Evolutionary conservation across 2,113 vertebrate species (phyloP), one percentile per base, ranked within the genome.

Genomic region (Leptosomus discolor): DNA sequence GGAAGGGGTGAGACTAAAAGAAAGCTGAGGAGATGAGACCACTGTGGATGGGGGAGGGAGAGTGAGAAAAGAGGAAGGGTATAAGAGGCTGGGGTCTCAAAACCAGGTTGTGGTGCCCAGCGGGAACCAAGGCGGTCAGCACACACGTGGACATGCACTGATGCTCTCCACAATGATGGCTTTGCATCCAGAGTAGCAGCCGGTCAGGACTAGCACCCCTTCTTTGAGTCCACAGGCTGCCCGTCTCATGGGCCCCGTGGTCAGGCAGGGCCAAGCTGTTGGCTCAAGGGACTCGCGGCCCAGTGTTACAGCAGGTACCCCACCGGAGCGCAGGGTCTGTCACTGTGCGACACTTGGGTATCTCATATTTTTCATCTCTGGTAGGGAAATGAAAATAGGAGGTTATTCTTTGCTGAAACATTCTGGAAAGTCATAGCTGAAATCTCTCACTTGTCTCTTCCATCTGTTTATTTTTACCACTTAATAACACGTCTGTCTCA

Each of bases 381-480:
- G 19, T 27, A 84, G 34, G 60, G 30, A 91, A n/a, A 75, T 65
- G 67, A 45, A 90, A 84, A 56, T n/a, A 79, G 54, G 83, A 75
- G 17, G 14, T 84, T 82, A 29, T 57, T 96, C 69, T 75, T 78
- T 85, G 76, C 78, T 92, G 94, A 88, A 77, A 78, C 81, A 53
- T 81, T 93, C 83, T 90, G 74, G 65, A 89, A 92, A 88, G 56
- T 69, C 91, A 45, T 8, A 75, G 68, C 91, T 94, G 89, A 86
- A 82, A 82, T 76, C 58, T 93, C 84, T 90, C 43, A 41, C 89
- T 95, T 95, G 45, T 83, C 83, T 94, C 70, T 92, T 60, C 85
- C 69, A 84, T 95, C 92, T 95, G 80, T 95, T 96, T 96, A 91
- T 90, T 94, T 95, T 91, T 94, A 92, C 92, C 82, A 87, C 88